Evolutionary conservation across 2,113 vertebrate genomes (phyloP), one percentile per base, ranked within the genome.

Genomic region (Callipepla californica): DNA sequence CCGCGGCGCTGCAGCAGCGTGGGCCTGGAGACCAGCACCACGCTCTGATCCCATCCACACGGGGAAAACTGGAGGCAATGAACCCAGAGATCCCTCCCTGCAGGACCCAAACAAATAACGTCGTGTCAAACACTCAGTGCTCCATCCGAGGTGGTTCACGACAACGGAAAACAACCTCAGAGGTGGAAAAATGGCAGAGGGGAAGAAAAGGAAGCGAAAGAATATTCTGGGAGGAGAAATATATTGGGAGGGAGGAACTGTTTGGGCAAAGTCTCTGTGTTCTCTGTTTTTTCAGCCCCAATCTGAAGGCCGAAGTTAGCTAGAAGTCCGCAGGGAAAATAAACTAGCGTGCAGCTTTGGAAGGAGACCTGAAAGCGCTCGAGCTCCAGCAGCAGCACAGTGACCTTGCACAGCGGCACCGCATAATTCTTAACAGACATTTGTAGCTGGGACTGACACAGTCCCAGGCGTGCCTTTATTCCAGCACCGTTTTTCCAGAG

Each of bases 341-440:
- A 7, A 9, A 66, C 28, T 15, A 78, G 57, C 26, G 19, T 0
- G 44, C 61, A 44, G 81, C 87, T 95, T 67, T 77, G 59, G 90
- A 91, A 87, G 1, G 11, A 94, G 91, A 85, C 85, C 92, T 92
- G 81, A 48, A 45, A 62, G 83, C 25, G 91, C 40, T 40, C 40
- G 11, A 40, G 77, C 91, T 92, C 68, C 21, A 85, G 89, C 80
- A 83, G 87, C 61, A 94, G 69, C 44, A 0, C 75, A 85, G 82
- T 94, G 91, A 96, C 93, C 93, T 94, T 95, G 93, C 95, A 93
- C 72, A 90, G 70, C 87, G 83, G 91, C 87, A 68, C 90, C 58
- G 94, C 87, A 78, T 94, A 89, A 91, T 94, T 90, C 92, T 94
- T 94, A 95, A 96, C 80, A 95, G 93, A 90, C 93, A 59, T 95